Base-by-base conservation (phyloP, 2,797 vertebrate genomes). In the Tinamus major region DNA sequence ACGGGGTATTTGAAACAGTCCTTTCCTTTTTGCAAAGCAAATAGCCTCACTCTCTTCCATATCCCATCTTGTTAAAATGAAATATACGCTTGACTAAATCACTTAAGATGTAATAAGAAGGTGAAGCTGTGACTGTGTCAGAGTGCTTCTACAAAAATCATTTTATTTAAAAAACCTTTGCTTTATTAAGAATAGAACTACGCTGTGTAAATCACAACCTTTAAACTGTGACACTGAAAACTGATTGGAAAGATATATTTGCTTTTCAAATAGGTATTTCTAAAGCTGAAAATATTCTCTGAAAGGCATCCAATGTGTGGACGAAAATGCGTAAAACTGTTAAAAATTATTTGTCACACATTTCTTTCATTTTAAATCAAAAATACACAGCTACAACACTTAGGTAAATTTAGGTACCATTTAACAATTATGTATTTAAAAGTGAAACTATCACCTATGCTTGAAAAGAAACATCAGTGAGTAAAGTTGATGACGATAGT, bases 201-300 rank as follows among this genome's bases (percentile, higher is more conserved):
- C 46, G 26, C 15, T 68, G 76, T 83, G 61, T 63, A 87, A 83
- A 81, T 65, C 63, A 74, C 29, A 46, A 26, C 46, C 76, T 92
- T 94, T 89, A 64, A 92, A 94, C 53, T 78, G 62, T 58, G 70
- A 87, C 46, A 82, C 19, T 31, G 12, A 81, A 86, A 89, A 85
- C 6, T 46, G 51, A 53, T 16, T 61, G 27, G 37, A 86, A 16
- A 82, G 42, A 85, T 90, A 64, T 4, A 80, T 42, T 17, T 74
- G 17, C 23, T 76, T 81, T 92, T 33, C 15, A 85, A 92, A 89
- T 49, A 64, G 26, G 11, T 10, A 67, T 29, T 90, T 74, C 77
- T 87, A 53, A 88, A 82, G 67, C 10, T 74, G n/a, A 91, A 78
- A 83, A 72, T 35, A 77, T 26, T 76, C 8, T 76, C 82, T 69